Percentiles rank a stretch among this genome's conserved stretches.
Conservation (phyloP, 2,888 invertebrate species). For the Thera obeliscata region DNA sequence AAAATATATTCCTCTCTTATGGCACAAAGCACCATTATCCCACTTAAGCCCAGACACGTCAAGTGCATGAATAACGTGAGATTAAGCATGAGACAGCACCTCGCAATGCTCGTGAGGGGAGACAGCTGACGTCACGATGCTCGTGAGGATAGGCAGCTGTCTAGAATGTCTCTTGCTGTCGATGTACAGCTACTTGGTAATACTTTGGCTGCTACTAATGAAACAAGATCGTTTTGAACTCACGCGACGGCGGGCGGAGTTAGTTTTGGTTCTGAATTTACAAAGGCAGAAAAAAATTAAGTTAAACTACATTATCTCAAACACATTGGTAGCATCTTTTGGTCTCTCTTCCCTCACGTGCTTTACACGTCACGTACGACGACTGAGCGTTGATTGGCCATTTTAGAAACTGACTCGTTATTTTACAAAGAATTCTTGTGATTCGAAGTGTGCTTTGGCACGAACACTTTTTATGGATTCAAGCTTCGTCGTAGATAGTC, state of each 20-base stretch:
- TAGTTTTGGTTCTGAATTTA: not conserved
- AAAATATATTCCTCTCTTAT: conserved; percentile 9
- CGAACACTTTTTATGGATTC: conserved; percentile 40
- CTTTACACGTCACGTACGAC: conserved; percentile 33
- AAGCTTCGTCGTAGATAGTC: conserved; percentile 13
- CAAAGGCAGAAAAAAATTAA: not conserved
- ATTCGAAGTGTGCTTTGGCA: conserved; percentile 35
- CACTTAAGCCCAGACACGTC: conserved; percentile 28
- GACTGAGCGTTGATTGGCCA: conserved; percentile 40
- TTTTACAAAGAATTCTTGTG: conserved; percentile 29
- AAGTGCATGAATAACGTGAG: conserved; percentile 33
- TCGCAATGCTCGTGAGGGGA: conserved; percentile 38
- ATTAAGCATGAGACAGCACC: conserved; percentile 39
- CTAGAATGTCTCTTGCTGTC: conserved; percentile 34
- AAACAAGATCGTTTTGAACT: conserved; percentile 14
- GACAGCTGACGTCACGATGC: conserved; percentile 36
- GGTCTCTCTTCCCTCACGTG: conserved; percentile 17
- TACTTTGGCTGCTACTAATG: conserved; percentile 20
- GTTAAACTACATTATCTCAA: not conserved
- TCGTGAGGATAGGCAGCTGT: conserved; percentile 38
- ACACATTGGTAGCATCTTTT: conserved; percentile 11
- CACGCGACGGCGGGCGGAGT: not conserved
- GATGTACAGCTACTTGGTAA: conserved; percentile 18
- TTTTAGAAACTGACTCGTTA: conserved; percentile 36
- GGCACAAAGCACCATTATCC: conserved; percentile 16